A percentile compares a stretch with the other conserved stretches of the same genome.
These are phyloP conservation scores for Melieria picta DNA, from an alignment of 2,888 invertebrate species.

Conservation along the genomic window DNA sequence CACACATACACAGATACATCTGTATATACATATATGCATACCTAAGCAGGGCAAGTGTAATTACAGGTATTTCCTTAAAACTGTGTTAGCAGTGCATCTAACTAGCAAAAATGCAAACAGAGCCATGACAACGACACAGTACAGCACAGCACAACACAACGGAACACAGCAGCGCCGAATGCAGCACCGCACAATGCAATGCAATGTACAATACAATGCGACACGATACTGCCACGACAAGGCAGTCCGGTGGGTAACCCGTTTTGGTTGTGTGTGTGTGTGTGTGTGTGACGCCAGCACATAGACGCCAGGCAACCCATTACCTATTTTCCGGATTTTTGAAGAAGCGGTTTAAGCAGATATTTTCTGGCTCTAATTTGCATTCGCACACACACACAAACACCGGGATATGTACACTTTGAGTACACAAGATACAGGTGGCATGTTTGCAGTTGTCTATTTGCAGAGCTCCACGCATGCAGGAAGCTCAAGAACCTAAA, in stretches of 20 bases:
- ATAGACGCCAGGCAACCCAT: neutral
- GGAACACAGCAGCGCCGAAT: neutral
- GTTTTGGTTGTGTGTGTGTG: neutral
- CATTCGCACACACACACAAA: neutral
- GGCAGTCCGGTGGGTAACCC: no score
- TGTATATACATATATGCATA: neutral
- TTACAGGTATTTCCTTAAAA: constrained; percentile 12
- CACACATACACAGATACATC: neutral
- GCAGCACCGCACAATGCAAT: neutral
- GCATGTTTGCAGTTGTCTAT: no score
- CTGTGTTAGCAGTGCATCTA: constrained; percentile 12
- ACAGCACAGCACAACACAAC: neutral
- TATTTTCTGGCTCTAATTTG: neutral
- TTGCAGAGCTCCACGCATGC: no score
- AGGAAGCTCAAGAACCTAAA: neutral
- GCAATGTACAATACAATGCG: no score
- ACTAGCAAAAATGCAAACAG: neutral
- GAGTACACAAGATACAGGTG: no score
- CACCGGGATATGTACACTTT: neutral
- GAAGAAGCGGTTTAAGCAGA: neutral
- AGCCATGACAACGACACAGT: constrained; percentile 3
- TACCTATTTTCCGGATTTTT: neutral
- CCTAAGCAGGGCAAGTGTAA: neutral
- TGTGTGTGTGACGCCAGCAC: neutral
- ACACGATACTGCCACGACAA: no score